Evolutionary conservation across 2,888 invertebrate genomes (phyloP), one percentile per base, ranked within the genome.

Genomic region (Cryptocephalus moraei): DNA sequence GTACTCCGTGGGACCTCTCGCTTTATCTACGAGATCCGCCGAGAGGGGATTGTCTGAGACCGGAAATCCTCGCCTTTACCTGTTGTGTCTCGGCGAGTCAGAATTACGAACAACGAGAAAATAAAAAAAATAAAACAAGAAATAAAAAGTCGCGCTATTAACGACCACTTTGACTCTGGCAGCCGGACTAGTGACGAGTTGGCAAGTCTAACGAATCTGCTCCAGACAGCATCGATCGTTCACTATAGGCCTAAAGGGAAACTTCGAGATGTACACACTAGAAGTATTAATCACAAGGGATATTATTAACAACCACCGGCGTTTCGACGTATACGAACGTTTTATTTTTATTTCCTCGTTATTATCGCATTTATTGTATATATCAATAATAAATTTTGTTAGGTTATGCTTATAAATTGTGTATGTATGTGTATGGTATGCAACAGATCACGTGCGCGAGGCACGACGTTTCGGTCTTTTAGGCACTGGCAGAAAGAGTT

Each of bases 211-310:
- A 52, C 56, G 53, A 54, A 48, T 59, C 56, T 57, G 61, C 60
- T 61, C 60, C 62, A 64, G 64, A 63, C 64, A 56, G 62, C 65
- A 66, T 65, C 64, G 64, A 65, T 66, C 63, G 64, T 52, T 50
- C 56, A 56, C 58, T 57, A 50, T 49, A 39, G 55, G 58, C 62
- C 58, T 62, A 59, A 51, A 22, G 22, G 22, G 22, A 48, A 57
- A 51, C 56, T 53, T 58, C 53, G 55, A 52, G 50, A 55, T 52
- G 50, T 52, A 53, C 49, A 54, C 51, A 55, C 54, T 49, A 47
- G 49, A 49, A 22, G 22, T 22, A 22, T 22, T 22, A 22, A 22
- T 22, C 22, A 22, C 22, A 22, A 22, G 22, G 22, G 6, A 22
- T 22, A 22, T 22, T 22, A 22, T 22, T 22, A 22, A 22, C 22